These are phyloP conservation scores for Drosophila koepferae DNA, from an alignment of 2,888 invertebrate genomes.

Conservation along the genomic window DNA sequence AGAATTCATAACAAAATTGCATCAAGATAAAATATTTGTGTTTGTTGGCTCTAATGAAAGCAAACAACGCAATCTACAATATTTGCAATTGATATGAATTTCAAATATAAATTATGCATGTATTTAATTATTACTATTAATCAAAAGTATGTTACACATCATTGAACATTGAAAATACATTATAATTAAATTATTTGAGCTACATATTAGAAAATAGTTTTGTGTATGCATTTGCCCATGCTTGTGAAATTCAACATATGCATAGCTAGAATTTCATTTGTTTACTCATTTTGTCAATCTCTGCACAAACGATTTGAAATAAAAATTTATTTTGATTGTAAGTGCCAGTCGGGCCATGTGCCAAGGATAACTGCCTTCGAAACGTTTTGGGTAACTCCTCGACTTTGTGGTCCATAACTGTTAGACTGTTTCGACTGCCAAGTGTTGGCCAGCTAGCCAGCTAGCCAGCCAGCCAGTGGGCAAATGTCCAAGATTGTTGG, in stretches of 20 bases:
- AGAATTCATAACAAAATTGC: slow-evolving; percentile 57
- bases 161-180: neutral
- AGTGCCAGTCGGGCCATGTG: slow-evolving; percentile 42
- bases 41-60: slow-evolving; percentile 15
- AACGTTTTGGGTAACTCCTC: slow-evolving; percentile 29
- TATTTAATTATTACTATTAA: neutral
- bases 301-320: slow-evolving; percentile 45
- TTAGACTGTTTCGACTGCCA: slow-evolving; percentile 41
- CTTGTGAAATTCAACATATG: slow-evolving; percentile 21
- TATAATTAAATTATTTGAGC: neutral
- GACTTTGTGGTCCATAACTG: slow-evolving; percentile 68
- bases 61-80: neutral
- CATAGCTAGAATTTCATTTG: slow-evolving; percentile 37
- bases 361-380: slow-evolving; percentile 37
- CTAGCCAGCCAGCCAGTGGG: slow-evolving; percentile 47
- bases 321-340: slow-evolving; percentile 74
- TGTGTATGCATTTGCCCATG: neutral
- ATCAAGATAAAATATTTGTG: slow-evolving; percentile 52
- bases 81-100: neutral
- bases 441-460: slow-evolving; percentile 35
- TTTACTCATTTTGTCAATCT: slow-evolving; percentile 48
- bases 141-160: neutral
- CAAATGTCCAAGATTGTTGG: slow-evolving; percentile 65
- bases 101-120: neutral
- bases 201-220: neutral